Conservation (phyloP, 1,140 invertebrate species). For the Eriocheir sinensis region DNA sequence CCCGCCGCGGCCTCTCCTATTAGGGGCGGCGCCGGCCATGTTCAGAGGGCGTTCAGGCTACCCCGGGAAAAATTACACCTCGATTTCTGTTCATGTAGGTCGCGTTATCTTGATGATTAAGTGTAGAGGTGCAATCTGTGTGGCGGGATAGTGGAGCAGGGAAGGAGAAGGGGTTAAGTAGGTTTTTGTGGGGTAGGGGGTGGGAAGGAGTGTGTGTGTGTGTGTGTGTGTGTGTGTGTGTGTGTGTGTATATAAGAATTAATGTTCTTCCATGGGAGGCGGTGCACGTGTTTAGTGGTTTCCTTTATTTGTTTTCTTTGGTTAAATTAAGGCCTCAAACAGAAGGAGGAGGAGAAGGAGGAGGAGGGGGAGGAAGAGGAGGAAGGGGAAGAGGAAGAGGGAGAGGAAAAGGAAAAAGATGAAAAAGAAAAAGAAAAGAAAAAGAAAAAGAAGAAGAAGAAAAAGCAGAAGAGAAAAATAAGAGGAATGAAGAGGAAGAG, state of each 20-base stretch:
- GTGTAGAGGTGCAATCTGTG: background rate
- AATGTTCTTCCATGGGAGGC: background rate
- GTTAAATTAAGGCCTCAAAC: no score
- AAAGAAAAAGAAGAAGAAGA: no score
- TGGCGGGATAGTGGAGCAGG: background rate
- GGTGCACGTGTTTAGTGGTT: background rate
- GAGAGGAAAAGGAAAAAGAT: no score
- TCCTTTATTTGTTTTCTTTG: background rate
- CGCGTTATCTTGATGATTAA: background rate
- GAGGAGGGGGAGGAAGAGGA: no score
- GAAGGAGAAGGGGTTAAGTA: background rate
- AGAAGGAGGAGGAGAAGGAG: no score
- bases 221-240: conserved; percentile 42
- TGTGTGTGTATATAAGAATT: conserved; percentile 11
- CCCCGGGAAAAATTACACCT: background rate
- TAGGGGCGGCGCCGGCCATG: background rate
- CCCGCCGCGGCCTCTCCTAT: background rate
- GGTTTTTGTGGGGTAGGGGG: background rate
- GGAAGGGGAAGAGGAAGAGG: no score
- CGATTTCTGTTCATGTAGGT: background rate
- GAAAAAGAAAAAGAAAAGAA: no score
- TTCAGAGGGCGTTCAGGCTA: background rate
- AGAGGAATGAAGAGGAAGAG: no score
- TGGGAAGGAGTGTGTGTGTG: conserved; percentile 35
- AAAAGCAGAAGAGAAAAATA: no score